Conservation (phyloP, 2,888 invertebrate genomes). For the Limnephilus marmoratus region DNA sequence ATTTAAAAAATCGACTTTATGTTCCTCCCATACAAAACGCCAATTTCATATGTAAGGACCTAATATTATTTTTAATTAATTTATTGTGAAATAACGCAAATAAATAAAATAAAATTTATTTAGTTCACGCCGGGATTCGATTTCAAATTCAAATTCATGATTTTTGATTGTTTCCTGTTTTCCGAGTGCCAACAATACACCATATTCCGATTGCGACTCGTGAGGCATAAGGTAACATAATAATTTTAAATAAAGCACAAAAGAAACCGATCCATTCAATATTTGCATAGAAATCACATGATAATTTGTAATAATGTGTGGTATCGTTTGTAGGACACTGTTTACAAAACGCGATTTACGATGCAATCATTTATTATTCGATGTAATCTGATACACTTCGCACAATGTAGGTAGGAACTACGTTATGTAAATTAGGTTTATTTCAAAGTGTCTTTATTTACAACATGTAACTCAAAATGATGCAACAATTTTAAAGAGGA, state of each 20-base stretch:
- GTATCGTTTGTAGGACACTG: neutral
- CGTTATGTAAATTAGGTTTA: neutral
- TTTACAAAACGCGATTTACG: neutral
- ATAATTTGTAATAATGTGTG: neutral
- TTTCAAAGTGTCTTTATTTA: neutral
- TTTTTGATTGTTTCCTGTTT: neutral
- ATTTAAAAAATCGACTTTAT: too few relatives aligned
- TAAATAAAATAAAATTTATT: too few relatives aligned
- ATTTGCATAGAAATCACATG: neutral
- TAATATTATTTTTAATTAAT: too few relatives aligned
- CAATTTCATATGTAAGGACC: too few relatives aligned
- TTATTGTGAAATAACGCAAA: too few relatives aligned
- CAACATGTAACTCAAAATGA: neutral
- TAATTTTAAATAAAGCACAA: neutral
- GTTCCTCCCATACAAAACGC: too few relatives aligned
- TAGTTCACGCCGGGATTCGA: too few relatives aligned
- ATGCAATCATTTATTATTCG: neutral
- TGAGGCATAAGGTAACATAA: neutral
- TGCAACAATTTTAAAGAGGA: neutral
- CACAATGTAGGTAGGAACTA: neutral
- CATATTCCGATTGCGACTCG: neutral
- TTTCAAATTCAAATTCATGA: too few relatives aligned
- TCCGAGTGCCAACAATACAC: neutral
- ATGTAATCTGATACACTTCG: neutral
- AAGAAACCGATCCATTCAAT: neutral